Evolutionary conservation across 2,888 invertebrate genomes (phyloP).

Genomic region (Drosophila borealis): DNA sequence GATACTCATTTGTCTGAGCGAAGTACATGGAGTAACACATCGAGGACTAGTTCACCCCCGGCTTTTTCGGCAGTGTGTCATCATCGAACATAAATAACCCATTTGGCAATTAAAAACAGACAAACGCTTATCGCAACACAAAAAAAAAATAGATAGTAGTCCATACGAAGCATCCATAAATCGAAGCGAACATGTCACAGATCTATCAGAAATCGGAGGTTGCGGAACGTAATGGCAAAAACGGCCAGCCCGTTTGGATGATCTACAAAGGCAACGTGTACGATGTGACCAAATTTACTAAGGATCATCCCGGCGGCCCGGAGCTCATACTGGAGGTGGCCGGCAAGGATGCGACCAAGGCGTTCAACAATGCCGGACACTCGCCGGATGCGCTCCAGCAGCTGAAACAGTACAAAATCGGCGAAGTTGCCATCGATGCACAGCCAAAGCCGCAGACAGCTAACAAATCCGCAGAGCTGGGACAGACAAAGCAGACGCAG

Average conservation of each 20-base stretch:
- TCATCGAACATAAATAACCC: conserved; percentile 21
- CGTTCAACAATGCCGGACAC: conserved; percentile 89
- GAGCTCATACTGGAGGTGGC: conserved; percentile 88
- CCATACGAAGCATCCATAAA: background rate
- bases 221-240: conserved; percentile 86
- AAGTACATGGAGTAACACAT: conserved; percentile 11
- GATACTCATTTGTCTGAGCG: conserved; percentile 8
- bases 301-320: conserved; percentile 89
- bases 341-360: conserved; percentile 88
- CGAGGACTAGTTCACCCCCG: background rate
- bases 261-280: conserved; percentile 89
- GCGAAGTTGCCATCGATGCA: conserved; percentile 86
- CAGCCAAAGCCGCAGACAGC: conserved; percentile 25
- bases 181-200: conserved; percentile 60
- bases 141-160: conserved; percentile 3
- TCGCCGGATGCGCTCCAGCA: conserved; percentile 87
- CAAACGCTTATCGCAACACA: conserved; percentile 31
- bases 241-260: conserved; percentile 87
- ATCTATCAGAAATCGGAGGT: conserved; percentile 86
- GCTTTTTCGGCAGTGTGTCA: too few species aligned
- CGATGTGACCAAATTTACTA: conserved; percentile 88
- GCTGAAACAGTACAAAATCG: conserved; percentile 88
- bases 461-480: conserved; percentile 2
- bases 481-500: background rate
- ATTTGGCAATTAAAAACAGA: conserved; percentile 19